Evolutionary conservation across 2,888 invertebrate genomes (phyloP), one percentile per base, ranked within the genome.

Genomic region (Neoscelio sp.): DNA sequence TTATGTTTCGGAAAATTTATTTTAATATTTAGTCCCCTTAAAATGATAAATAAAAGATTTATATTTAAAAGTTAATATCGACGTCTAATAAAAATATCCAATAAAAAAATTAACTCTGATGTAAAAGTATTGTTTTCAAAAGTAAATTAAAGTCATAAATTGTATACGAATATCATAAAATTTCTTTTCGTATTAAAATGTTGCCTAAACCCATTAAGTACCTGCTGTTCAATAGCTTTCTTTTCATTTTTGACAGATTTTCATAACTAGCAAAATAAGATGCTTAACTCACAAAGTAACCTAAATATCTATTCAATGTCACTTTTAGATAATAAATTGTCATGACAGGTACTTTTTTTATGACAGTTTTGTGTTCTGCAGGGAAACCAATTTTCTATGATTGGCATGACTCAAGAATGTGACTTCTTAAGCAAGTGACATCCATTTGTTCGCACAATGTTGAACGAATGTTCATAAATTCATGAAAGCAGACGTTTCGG

Each of bases 321-420:
- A 12, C 54, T 64, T n/a, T 4, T 10, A 28, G 40, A 18, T 6
- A 28, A 54, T 35, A 28, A 26, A 58, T 48, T 40, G 48, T 68
- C 56, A 12, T 18, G 58, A 48, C 68, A 68, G 58, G 68, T 68
- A 48, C 68, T 40, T 60, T n/a, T n/a, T 54, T 70, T 60, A 48
- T 42, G 40, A 17, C 60, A 20, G 13, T 33, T 28, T 65, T 65
- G 50, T 65, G 17, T 5, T 6, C 6, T 30, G 13, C 18, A 52
- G 26, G 65, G 30, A 65, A 65, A 30, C 58, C 48, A 48, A 68
- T 68, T 48, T 68, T 67, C 33, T 28, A 10, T 13, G 23, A 42
- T 30, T 15, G 17, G 35, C 26, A 20, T 52, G 33, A 65, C 50
- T 30, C 5, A 13, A 3, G n/a, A n/a, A n/a, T n/a, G n/a, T n/a